Base-by-base conservation (phyloP, 2,113 vertebrate species). In the Osmerus eperlanus region DNA sequence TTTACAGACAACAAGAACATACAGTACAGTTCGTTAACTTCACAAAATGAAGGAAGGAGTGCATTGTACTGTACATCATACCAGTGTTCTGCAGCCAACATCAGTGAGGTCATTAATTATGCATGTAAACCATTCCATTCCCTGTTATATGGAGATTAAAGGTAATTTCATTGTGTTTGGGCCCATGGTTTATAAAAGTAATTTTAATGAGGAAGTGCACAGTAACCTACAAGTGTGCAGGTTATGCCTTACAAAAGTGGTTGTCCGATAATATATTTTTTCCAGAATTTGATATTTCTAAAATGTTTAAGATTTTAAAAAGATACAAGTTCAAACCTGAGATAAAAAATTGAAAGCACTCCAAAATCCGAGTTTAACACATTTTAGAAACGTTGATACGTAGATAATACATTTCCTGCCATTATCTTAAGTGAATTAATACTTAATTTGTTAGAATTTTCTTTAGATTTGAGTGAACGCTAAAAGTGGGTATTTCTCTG, bases 291-390 rank as follows among this genome's bases (percentile, higher is more conserved):
- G n/a, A 7, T 71, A 55, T 75, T 25, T 85, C 73, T 80, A 89
- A 89, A 84, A 87, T 8, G 71, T 53, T 81, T 75, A 73, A 5
- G 41, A 47, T 12, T 47, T 47, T 72, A 61, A 73, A 65, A 58
- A 55, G 81, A 77, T 78, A 47, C 71, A 79, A 83, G 84, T 84
- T 88, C 83, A 82, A 86, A 91, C 89, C 90, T 92, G 91, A 92
- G 89, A 88, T 89, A 80, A 52, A 72, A 83, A 70, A 75, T 82
- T 87, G 67, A 47, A 76, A 86, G 83, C 61, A 81, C 60, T 58
- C 36, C 76, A 71, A 74, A 71, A 79, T 47, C 67, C 69, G 61
- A 47, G 41, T 41, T 78, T 78, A 73, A 9, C 72, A 75, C 71
- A 73, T 59, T 68, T 78, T 54, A 70, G 11, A 47, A 47, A 47